Percentiles rank a stretch among this genome's conserved stretches.
Conservation (phyloP, 2,888 invertebrate species). For the Glomeris marginata region DNA sequence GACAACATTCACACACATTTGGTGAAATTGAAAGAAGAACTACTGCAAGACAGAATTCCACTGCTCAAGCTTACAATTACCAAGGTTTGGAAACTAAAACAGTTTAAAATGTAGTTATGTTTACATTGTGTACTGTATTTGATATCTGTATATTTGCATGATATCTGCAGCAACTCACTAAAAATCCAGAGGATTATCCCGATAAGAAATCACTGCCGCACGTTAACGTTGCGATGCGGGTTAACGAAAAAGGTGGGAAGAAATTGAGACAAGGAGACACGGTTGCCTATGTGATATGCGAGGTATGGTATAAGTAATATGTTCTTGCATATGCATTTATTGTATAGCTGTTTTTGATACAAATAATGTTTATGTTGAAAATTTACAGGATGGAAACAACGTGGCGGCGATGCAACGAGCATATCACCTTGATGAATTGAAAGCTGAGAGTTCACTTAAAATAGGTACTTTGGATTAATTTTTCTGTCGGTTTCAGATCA, state of each 20-base stretch:
- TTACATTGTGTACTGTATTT: not conserved
- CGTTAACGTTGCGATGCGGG: slow-evolving; percentile 76
- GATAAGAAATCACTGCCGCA: slow-evolving; percentile 70
- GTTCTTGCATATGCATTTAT: not conserved
- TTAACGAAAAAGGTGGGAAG: slow-evolving; percentile 61
- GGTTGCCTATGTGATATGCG: slow-evolving; percentile 87
- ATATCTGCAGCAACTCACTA: slow-evolving; percentile 58
- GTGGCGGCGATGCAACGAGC: slow-evolving; percentile 75
- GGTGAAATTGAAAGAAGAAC: slow-evolving; percentile 54
- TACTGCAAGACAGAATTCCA: slow-evolving; percentile 49
- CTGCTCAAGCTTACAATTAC: slow-evolving; percentile 68
- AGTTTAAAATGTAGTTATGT: not conserved
- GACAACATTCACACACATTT: slow-evolving; percentile 70
- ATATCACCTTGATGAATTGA: slow-evolving; percentile 83
- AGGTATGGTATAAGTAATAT: slow-evolving; percentile 32
- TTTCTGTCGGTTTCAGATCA: not conserved
- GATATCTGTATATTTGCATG: not conserved
- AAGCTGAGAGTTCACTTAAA: slow-evolving; percentile 37
- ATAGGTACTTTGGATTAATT: slow-evolving; percentile 27
- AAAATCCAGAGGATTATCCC: slow-evolving; percentile 80
- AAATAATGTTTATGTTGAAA: not conserved
- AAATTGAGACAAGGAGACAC: slow-evolving; percentile 87
- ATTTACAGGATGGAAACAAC: slow-evolving; percentile 50
- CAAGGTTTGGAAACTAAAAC: slow-evolving; percentile 37
- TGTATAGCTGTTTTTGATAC: slow-evolving; percentile 1